A percentile compares a stretch with the other conserved stretches of the same genome.
Evolutionary conservation across 1,140 invertebrate genomes (phyloP).

Genomic region (Anthonomus grandis): DNA sequence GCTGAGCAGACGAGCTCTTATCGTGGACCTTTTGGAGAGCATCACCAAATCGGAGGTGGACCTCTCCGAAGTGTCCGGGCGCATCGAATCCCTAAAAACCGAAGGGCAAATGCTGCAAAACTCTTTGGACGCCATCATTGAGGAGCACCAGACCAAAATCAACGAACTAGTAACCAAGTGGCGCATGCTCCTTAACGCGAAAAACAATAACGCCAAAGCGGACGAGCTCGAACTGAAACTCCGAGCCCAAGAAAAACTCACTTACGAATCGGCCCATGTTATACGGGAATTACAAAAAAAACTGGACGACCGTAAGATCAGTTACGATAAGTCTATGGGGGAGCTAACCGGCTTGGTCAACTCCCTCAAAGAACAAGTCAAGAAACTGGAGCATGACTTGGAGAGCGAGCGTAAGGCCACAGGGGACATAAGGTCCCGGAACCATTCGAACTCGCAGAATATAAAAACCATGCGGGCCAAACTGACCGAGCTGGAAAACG

Average conservation of each 20-base stretch:
- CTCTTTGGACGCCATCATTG: conserved; percentile 24
- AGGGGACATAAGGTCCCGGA: conserved; percentile 26
- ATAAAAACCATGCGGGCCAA: conserved; percentile 30
- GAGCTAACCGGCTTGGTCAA: conserved; percentile 32
- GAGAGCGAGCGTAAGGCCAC: conserved; percentile 34
- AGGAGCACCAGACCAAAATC: conserved; percentile 33
- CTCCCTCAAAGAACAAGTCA: conserved; percentile 33
- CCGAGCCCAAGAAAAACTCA: conserved; percentile 29
- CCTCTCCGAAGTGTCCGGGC: conserved; percentile 17
- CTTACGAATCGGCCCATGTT: conserved; percentile 27
- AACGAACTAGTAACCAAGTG: conserved; percentile 31
- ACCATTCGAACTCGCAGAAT: conserved; percentile 17
- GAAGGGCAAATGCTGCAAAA: conserved; percentile 30
- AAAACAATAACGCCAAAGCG: conserved; percentile 17
- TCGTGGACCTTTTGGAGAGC: conserved; percentile 33
- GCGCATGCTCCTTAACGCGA: conserved; percentile 26
- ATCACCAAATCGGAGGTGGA: conserved; percentile 28
- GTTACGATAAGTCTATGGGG: conserved; percentile 31
- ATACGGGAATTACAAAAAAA: conserved; percentile 14
- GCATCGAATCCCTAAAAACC: conserved; percentile 31
- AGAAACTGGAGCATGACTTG: conserved; percentile 36
- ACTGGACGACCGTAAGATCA: neutral
- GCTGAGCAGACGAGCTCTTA: conserved; percentile 21
- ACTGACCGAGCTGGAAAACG: conserved; percentile 31
- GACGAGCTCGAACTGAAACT: conserved; percentile 28